Evolutionary conservation across 2,888 invertebrate species (phyloP).

Genomic region (Eilema caniola): DNA sequence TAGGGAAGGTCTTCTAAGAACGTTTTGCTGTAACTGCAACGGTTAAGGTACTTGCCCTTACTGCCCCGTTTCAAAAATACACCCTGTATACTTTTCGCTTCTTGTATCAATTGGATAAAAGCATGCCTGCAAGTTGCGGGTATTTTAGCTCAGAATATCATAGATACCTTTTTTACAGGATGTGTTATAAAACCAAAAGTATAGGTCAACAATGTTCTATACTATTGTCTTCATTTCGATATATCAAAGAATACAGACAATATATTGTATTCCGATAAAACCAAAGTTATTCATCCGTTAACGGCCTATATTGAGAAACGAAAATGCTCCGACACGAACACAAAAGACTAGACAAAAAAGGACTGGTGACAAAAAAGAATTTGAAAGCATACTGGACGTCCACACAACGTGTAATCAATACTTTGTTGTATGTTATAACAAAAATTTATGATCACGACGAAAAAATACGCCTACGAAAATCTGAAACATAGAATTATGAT

Average conservation of each 20-base stretch:
- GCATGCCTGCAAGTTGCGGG: background rate
- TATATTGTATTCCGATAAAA: constrained; percentile 9
- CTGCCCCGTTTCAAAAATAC: too few relatives aligned
- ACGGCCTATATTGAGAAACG: constrained; percentile 24
- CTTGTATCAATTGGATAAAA: background rate
- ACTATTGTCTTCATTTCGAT: background rate
- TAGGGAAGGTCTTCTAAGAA: too few relatives aligned
- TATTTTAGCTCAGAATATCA: background rate
- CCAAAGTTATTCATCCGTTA: constrained; percentile 10
- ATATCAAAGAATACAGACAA: background rate
- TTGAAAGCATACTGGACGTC: constrained; percentile 52
- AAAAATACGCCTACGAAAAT: constrained; percentile 62
- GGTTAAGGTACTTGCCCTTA: too few relatives aligned
- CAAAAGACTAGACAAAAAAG: constrained; percentile 47
- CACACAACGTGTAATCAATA: constrained; percentile 45
- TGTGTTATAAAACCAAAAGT: too few relatives aligned
- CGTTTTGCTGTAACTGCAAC: too few relatives aligned
- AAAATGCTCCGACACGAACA: constrained; percentile 66
- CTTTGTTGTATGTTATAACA: constrained; percentile 29
- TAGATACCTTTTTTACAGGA: background rate
- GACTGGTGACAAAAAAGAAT: constrained; percentile 45
- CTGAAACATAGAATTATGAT: constrained; percentile 81
- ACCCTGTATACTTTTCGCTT: background rate
- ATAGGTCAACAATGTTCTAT: background rate
- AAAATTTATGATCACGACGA: constrained; percentile 51